Evolutionary conservation across 2,888 invertebrate genomes (phyloP), one percentile per base, ranked within the genome.

Genomic region (Augochlorella aurata): DNA sequence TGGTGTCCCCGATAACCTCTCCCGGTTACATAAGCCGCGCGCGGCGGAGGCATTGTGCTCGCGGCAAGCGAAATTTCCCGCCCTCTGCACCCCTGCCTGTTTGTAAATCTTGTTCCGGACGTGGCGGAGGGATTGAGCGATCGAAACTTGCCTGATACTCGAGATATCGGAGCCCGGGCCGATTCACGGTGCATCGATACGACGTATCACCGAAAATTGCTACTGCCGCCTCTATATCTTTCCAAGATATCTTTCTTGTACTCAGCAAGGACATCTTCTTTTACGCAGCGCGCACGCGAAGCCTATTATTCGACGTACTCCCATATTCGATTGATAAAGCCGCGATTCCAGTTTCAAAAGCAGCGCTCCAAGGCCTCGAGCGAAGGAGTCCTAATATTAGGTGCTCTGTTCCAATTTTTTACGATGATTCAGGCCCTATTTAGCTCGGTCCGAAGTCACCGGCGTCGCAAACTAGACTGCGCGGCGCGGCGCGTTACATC

Each of bases 401-500:
- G 68, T 50, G 49, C 0, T 4, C 12, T 4, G 38, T 29, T 29
- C 18, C 7, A 38, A 12, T 12, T 2, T 69, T 50, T 38, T 68
- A 29, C 18, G 29, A 63, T 63, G 63, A 38, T 63, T 38, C 4
- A 4, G 61, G 44, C 44, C 14, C 14, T 18, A 38, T 24, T 18
- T n/a, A 44, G 29, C n/a, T 45, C 18, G 16, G 21, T 54, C 54
- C 14, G 21, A 54, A 12, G 54, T 54, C 54, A 54, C 21, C 7
- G 47, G 47, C 38, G 58, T 67, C 50, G 3, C 67, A 21, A 44
- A 61, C 52, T 49, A 8, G 38, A 61, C 87, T 87, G 84, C 74
- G 74, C 82, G 84, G 88, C 79, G 67, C 87, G 88, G 84, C 74
- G 74, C 82, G 84, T 89, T 81, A 78, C 71, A 73, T 86, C 76